phyloP scores from a whole-genome alignment of 2,113 vertebrate species.

The Callithrix jacchus region DNA sequence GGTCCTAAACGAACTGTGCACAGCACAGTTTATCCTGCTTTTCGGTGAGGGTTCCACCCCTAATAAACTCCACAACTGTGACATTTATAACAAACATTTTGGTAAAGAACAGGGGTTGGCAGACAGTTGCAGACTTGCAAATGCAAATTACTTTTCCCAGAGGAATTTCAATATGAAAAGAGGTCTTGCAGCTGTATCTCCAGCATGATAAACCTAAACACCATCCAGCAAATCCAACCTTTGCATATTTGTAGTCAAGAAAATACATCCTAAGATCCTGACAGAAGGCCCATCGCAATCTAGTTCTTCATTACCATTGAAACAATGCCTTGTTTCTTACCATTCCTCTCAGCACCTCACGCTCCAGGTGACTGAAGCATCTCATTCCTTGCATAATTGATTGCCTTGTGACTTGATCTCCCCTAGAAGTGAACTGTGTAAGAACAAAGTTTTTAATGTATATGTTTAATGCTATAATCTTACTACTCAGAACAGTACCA shows the following conservation, averaged over 20 bases:
- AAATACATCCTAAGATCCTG: background rate
- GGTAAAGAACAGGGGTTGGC: background rate
- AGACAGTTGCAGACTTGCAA: background rate
- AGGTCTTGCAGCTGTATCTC: background rate
- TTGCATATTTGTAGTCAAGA: background rate
- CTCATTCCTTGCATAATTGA: background rate
- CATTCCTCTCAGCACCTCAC: background rate
- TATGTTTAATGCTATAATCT: background rate
- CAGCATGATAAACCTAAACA: background rate
- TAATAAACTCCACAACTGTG: background rate
- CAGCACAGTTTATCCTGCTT: background rate
- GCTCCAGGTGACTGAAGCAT: background rate
- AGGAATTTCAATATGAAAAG: background rate
- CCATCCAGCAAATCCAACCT: background rate
- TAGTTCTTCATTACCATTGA: background rate
- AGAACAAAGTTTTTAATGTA: background rate
- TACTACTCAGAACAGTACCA: background rate
- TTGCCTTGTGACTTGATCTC: background rate
- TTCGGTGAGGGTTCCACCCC: no score
- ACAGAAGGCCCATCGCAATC: background rate
- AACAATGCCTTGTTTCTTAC: background rate
- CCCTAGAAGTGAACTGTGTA: background rate
- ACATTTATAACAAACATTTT: background rate
- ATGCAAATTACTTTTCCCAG: background rate
- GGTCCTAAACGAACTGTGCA: background rate